Evolutionary conservation across 2,113 vertebrate species (phyloP), one percentile per base, ranked within the genome.

Genomic region (Dolichallabes microphthalmus): DNA sequence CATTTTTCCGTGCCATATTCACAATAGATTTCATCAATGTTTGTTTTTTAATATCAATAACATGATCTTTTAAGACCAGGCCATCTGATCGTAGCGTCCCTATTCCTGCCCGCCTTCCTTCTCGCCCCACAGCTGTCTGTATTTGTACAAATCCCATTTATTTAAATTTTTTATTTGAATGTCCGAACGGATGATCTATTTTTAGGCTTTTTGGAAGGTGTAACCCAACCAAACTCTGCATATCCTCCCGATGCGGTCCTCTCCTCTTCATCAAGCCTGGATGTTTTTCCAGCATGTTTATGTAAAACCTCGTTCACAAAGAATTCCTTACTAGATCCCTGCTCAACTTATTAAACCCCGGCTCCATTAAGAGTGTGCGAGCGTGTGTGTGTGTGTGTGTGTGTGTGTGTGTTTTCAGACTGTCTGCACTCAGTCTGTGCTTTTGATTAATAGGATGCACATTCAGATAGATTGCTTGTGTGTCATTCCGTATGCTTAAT

Each of bases 281-380:
- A 4, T 69, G 50, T 76, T 86, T 45, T 68, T 86, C 71, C n/a
- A 15, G 77, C 35, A 74, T 83, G 50, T 81, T 3, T 82, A 55
- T 82, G 57, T 66, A 39, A 50, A 63, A 32, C 63, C 77, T 35
- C 45, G 74, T 66, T 81, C 22, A 80, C 66, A 86, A 60, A 60
- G 69, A 45, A 55, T 80, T 58, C 50, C 53, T 88, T 60, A 57
- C 22, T 80, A 85, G 83, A 87, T 80, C 77, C 86, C 60, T 85
- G 83, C 80, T 86, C 50, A 60, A 58, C 32, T 73, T 87, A 83
- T 83, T 88, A 87, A 85, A 88, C 76, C 30, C 35, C 45, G 77
- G 61, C 79, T 74, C 81, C 57, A 57, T 58, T 68, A 30, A 53
- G 61, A n/a, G 74, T 85, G 61, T 85, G 39, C 45, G 79, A 58